These are phyloP conservation scores for Etheostoma perlongum DNA, from an alignment of 2,797 vertebrate genomes.

Conservation along the genomic window DNA sequence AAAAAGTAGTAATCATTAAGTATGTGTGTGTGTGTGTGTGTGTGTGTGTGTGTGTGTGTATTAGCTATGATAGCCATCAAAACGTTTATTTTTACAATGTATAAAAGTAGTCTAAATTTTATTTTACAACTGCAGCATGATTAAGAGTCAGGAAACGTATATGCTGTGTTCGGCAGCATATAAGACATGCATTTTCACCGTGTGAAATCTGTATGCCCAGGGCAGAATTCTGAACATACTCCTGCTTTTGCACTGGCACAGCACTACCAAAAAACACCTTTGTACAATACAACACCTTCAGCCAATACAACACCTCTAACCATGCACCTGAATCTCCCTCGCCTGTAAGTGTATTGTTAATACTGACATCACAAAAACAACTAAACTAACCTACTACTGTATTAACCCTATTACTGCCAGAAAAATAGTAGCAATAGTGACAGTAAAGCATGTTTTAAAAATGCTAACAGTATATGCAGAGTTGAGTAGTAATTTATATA, in stretches of 20 bases:
- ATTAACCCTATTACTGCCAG: not conserved
- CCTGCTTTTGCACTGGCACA: not conserved
- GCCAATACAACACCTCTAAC: not conserved
- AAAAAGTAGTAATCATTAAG: conserved; percentile 4
- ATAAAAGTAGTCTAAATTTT: too few species aligned
- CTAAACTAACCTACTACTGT: not conserved
- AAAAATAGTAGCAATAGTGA: not conserved
- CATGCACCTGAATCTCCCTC: not conserved
- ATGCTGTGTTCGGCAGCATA: conserved; percentile 8
- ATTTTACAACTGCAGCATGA: not conserved
- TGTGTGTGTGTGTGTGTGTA: not conserved
- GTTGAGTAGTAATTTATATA: too few species aligned
- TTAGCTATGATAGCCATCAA: not conserved
- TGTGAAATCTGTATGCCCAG: conserved; percentile 17
- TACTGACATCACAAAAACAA: not conserved
- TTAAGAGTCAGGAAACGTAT: not conserved
- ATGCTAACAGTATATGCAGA: not conserved
- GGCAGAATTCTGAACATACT: conserved; percentile 17
- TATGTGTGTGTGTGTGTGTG: not conserved
- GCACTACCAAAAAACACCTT: not conserved
- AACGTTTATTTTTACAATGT: not conserved
- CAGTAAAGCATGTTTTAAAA: not conserved
- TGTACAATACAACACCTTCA: not conserved
- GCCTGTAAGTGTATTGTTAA: not conserved
- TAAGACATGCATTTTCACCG: not conserved